Evolutionary conservation across 1,140 invertebrate genomes (phyloP).

Genomic region (Neodiprion fabricii): DNA sequence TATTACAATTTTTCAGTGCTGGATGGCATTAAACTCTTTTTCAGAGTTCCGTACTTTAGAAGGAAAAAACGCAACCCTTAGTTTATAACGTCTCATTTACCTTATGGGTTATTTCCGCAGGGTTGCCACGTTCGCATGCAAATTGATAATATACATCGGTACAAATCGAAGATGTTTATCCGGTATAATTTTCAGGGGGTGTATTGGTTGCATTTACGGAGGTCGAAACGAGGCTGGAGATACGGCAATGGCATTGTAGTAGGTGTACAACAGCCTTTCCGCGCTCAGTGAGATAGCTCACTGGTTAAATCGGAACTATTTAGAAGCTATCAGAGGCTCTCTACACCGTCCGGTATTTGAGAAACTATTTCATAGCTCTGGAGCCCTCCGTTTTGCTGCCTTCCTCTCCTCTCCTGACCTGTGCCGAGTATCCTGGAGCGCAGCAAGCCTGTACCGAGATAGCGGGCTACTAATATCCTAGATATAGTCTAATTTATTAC

Average conservation of each 20-base stretch:
- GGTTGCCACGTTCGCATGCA: too few species aligned
- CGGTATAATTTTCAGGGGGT: too few species aligned
- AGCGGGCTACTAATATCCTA: background rate
- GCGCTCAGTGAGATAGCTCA: conserved; percentile 29
- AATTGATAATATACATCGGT: too few species aligned
- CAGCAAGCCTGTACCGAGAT: background rate
- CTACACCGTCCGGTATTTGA: conserved; percentile 38
- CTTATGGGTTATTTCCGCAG: too few species aligned
- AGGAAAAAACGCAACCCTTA: too few species aligned
- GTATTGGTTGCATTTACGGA: too few species aligned
- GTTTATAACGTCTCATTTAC: too few species aligned
- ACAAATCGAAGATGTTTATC: too few species aligned
- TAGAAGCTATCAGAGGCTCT: conserved; percentile 38
- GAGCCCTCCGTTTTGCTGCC: conserved; percentile 37
- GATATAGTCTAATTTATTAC: conserved; percentile 47
- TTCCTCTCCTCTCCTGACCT: conserved; percentile 16
- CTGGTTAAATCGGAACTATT: conserved; percentile 48
- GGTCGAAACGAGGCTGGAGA: background rate
- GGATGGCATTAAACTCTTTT: too few species aligned
- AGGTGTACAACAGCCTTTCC: background rate
- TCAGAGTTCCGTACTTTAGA: too few species aligned
- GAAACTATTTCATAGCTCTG: conserved; percentile 44
- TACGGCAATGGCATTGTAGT: background rate
- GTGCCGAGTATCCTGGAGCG: too few species aligned
- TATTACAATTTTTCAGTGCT: too few species aligned